These are phyloP conservation scores for Alloplasta piceator DNA, from an alignment of 2,888 invertebrate species.

Conservation along the genomic window DNA sequence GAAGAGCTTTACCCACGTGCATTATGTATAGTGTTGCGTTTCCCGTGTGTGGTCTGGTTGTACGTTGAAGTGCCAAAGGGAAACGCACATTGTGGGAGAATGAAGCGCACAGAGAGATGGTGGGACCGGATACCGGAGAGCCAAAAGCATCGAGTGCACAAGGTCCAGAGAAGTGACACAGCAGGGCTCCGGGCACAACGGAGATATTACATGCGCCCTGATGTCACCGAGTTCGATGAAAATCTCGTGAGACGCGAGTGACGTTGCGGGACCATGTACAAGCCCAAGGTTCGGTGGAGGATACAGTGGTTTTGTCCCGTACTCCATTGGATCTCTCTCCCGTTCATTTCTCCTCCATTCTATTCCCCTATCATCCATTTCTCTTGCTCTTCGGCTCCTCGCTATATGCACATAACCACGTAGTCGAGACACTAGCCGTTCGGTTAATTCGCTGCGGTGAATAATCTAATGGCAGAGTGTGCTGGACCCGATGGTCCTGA, in stretches of 20 bases:
- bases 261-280: constrained; percentile 30
- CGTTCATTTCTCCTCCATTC: constrained; percentile 11
- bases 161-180: constrained; percentile 28
- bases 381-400: not conserved
- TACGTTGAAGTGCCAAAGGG: constrained; percentile 39
- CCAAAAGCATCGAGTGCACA: constrained; percentile 28
- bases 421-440: constrained; percentile 41
- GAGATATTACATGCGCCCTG: constrained; percentile 58
- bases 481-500: constrained; percentile 40
- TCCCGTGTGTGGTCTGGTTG: not conserved
- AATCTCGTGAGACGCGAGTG: constrained; percentile 62
- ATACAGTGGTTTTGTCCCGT: constrained; percentile 47
- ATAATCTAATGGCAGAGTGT: constrained; percentile 61
- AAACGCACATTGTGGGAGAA: constrained; percentile 9
- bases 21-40: not conserved
- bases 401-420: constrained; percentile 18
- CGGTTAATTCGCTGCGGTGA: constrained; percentile 63
- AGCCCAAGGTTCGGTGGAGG: constrained; percentile 15
- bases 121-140: constrained; percentile 1
- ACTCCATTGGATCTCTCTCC: constrained; percentile 46
- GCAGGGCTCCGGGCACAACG: not conserved
- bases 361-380: not conserved
- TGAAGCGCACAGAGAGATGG: constrained; percentile 19
- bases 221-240: constrained; percentile 61
- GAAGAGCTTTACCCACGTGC: too few relatives aligned